A percentile compares a stretch with the other conserved stretches of the same genome.
Evolutionary conservation across 2,888 invertebrate genomes (phyloP).

Genomic region (Habroteleia sp.): DNA sequence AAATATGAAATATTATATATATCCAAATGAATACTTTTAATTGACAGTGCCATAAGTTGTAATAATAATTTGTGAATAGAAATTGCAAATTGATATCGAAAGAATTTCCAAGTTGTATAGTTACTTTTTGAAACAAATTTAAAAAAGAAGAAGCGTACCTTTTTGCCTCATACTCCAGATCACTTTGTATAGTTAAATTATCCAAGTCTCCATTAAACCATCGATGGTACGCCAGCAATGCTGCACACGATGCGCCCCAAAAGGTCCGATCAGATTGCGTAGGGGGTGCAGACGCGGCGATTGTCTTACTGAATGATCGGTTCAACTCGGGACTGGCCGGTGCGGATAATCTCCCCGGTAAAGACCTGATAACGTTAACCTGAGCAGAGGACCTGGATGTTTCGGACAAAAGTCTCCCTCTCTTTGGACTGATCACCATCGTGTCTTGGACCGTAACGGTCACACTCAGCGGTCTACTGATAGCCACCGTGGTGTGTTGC

Average conservation of each 20-base stretch:
- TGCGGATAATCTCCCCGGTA: slow-evolving; percentile 76
- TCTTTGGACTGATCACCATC: slow-evolving; percentile 80
- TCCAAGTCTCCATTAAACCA: slow-evolving; percentile 81
- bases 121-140: too few species aligned
- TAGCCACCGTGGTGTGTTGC: slow-evolving; percentile 84
- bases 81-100: too few species aligned
- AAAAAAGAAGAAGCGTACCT: slow-evolving; percentile 68
- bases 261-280: slow-evolving; percentile 75
- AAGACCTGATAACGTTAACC: slow-evolving; percentile 75
- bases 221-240: slow-evolving; percentile 79
- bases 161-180: slow-evolving; percentile 76
- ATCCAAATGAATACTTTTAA: too few species aligned
- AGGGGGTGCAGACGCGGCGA: slow-evolving; percentile 62
- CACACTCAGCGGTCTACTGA: slow-evolving; percentile 84
- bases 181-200: slow-evolving; percentile 70
- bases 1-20: not conserved
- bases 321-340: slow-evolving; percentile 79
- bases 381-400: slow-evolving; percentile 81
- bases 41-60: too few species aligned
- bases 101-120: too few species aligned
- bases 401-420: slow-evolving; percentile 82
- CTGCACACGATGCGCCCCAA: slow-evolving; percentile 78
- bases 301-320: slow-evolving; percentile 74
- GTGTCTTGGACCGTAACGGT: slow-evolving; percentile 84
- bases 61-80: too few species aligned